Evolutionary conservation across 2,113 vertebrate species (phyloP).

Genomic region (Charadrius vociferus): DNA sequence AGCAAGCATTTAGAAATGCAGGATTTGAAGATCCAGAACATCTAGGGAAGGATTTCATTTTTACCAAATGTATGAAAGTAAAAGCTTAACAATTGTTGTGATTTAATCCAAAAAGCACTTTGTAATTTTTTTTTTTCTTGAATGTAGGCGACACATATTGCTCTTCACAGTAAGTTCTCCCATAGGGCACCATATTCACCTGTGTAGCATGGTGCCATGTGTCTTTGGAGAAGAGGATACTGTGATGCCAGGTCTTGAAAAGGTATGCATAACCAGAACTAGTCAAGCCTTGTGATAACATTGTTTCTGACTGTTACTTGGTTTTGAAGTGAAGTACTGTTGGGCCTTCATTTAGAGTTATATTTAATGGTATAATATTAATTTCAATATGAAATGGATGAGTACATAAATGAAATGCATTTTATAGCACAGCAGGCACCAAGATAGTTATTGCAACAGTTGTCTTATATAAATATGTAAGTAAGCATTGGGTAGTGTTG

Average conservation of each 20-base stretch:
- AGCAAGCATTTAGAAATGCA: not conserved
- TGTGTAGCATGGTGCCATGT: conserved; percentile 85
- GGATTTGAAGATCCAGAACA: not conserved
- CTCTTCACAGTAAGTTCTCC: conserved; percentile 73
- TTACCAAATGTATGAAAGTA: not conserved
- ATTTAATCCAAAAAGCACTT: not conserved
- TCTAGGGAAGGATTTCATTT: not conserved
- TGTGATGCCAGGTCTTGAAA: conserved; percentile 82
- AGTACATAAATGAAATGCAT: not conserved
- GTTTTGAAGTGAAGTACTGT: not conserved
- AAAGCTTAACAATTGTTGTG: not conserved
- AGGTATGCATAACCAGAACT: conserved; percentile 71
- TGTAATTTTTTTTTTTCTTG: not conserved
- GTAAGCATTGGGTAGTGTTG: not conserved
- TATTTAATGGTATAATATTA: not conserved
- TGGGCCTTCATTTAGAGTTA: not conserved
- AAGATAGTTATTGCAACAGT: not conserved
- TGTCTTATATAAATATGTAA: not conserved
- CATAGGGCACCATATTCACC: conserved; percentile 81
- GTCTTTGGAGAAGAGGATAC: conserved; percentile 87
- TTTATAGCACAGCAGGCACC: not conserved
- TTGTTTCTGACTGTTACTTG: not conserved
- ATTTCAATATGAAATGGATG: not conserved
- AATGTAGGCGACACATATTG: conserved; percentile 83
- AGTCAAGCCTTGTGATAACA: not conserved